Evolutionary conservation across 1,140 invertebrate species (phyloP), one percentile per base, ranked within the genome.

Genomic region (Listronotus bonariensis): DNA sequence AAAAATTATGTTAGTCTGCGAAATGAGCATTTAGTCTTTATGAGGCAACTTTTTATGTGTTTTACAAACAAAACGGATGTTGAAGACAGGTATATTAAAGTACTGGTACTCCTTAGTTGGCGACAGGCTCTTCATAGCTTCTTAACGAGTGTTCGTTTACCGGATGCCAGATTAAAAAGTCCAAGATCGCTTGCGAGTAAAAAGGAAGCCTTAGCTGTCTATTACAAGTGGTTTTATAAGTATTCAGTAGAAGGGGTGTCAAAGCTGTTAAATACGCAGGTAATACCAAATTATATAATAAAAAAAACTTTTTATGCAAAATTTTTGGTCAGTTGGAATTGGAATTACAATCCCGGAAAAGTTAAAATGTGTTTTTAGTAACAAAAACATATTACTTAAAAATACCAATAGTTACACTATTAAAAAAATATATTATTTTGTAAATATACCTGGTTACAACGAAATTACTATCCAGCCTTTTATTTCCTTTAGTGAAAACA

Each of bases 201-300:
- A 54, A 9, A 55, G 40, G 52, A 66, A 40, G 11, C 32, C 46
- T 60, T 84, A 12, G 76, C 81, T 56, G 71, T 83, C 8, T 82
- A 84, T 67, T 82, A 80, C 60, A 83, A 82, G 75, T 85, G 84
- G 84, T 70, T 84, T n/a, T 67, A 79, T 43, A 85, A 84, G 71
- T 76, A 81, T 76, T 75, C 83, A 38, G 69, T 83, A 8, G 48
- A 57, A 58, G 72, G 75, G 53, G 36, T 83, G 18, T 73, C 73
- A 32, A 70, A 74, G 32, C n/a, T 78, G 0, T 42, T 69, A 17
- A 38, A 32, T 4, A 9, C 20, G n/a, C 6, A 53, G 48, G 59
- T 62, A 62, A 53, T 10, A 26, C 20, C 20, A 26, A n/a, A 26
- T 26, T 26, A 26, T 3, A 26, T 26, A 26, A 26, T 26, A 26